Conservation (phyloP, 1,140 invertebrate species). For the Cotesia typhae region DNA sequence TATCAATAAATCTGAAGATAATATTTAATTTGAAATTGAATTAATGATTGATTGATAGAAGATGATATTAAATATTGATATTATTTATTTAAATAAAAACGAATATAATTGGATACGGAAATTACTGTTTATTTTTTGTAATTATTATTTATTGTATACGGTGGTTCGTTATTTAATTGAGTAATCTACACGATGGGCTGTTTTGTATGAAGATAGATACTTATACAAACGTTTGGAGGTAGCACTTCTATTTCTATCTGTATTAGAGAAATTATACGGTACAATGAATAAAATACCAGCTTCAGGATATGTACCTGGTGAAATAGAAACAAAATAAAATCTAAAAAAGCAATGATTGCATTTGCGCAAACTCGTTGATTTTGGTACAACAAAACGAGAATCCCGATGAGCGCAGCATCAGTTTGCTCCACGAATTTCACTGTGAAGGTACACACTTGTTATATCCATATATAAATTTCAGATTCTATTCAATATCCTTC, state of each 20-base stretch:
- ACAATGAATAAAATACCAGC: slow-evolving; percentile 13
- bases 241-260: background rate
- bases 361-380: slow-evolving; percentile 29
- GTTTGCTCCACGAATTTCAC: slow-evolving; percentile 17
- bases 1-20: too few species aligned
- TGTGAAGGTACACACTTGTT: background rate
- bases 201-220: too few species aligned
- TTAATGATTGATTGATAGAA: too few species aligned
- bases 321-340: background rate
- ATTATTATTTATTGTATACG: too few species aligned
- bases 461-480: background rate
- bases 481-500: background rate
- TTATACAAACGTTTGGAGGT: too few species aligned
- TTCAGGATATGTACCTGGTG: background rate
- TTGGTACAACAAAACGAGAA: slow-evolving; percentile 12
- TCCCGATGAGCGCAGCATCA: slow-evolving; percentile 21
- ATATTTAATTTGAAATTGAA: too few species aligned
- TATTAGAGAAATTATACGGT: background rate
- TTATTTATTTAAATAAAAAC: too few species aligned
- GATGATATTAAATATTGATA: too few species aligned
- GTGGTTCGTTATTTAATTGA: too few species aligned
- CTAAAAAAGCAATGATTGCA: slow-evolving; percentile 19
- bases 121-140: too few species aligned
- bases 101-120: too few species aligned
- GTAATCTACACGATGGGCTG: too few species aligned